Evolutionary conservation across 2,113 vertebrate genomes (phyloP), one percentile per base, ranked within the genome.

Genomic region (human (Homo sapiens)): DNA sequence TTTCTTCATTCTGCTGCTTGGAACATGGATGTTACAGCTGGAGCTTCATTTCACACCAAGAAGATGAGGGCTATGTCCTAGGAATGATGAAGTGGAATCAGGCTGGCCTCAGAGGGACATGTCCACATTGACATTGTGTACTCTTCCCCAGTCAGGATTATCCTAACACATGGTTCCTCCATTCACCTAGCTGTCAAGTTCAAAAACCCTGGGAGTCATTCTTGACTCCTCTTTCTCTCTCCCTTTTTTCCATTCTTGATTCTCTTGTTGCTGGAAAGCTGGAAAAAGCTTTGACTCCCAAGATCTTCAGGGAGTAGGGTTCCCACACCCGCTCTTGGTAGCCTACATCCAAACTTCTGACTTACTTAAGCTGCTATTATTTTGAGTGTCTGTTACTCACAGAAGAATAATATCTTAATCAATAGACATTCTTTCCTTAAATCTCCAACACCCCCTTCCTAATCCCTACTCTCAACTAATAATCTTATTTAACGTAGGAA

Each of bases 401-500:
- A 48, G n/a, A 82, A 68, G 17, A 96, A 91, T 59, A 45, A 86
- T 75, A 87, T 22, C 50, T 84, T 79, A 73, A 86, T 73, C 50
- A 72, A 68, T 27, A 14, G 2, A 20, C 10, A 40, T 8, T 35
- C 64, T 93, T 72, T 94, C 82, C 82, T 89, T 80, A 75, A 66
- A 48, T 40, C 13, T 93, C 72, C 43, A 76, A 68, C 23, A 73
- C 7, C 5, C 5, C 23, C 75, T 80, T 93, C 13, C n/a, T 52
- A 70, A n/a, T 80, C n/a, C 7, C 52, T n/a, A 48, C 18, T 90
- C 43, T 57, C 43, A 87, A 45, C 6, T 18, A 55, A 81, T 43
- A 10, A 84, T n/a, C 48, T 75, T 35, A 59, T 55, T 90, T 97
- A 25, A 22, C 32, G 68, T 52, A 95, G 90, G 84, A 96, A 82